Base-by-base conservation (phyloP, 2,888 invertebrate species). In the Emesis furor region DNA sequence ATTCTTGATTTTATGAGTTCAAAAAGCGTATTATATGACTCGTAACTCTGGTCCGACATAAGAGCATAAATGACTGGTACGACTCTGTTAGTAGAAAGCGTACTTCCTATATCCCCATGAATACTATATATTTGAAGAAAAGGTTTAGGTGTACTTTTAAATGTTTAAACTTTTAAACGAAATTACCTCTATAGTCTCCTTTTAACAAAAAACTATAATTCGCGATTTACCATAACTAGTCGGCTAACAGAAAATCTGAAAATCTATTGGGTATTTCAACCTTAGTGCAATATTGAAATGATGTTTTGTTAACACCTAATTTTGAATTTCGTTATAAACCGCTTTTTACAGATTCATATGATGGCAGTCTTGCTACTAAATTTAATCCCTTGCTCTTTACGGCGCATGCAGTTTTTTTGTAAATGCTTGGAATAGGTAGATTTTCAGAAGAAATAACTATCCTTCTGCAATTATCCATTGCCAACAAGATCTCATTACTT, bases 161-260 rank as follows among this genome's bases (percentile, higher is more conserved):
- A 24, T 24, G 24, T n/a, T n/a, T n/a, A n/a, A n/a, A n/a, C n/a
- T n/a, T n/a, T n/a, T n/a, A n/a, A n/a, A n/a, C 37, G 67, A 67
- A 32, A 67, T 32, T 37, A 67, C 35, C 37, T 67, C 37, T 67
- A 32, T 3, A 35, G 8, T 67, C 37, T 67, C 32, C 39, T 68
- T 68, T 68, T 17, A 35, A 68, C 37, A 68, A 35, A 68, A 39
- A 68, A 68, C 68, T 68, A 68, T 37, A 68, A 68, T 68, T 35
- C 68, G 68, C 68, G 68, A 59, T 59, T 59, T 59, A 59, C 59
- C 59, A 35, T 68, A 67, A 37, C 32, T 32, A 67, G 67, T 67
- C 67, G 37, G 67, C 67, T 67, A 32, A 67, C 67, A 67, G 37
- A 67, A 67, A 67, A 67, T 67, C 67, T 67, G 67, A 67, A 67